Percentiles rank a stretch among this genome's conserved stretches.
These are phyloP conservation scores for Channa maculata DNA, from an alignment of 2,113 vertebrate genomes.

Conservation along the genomic window DNA sequence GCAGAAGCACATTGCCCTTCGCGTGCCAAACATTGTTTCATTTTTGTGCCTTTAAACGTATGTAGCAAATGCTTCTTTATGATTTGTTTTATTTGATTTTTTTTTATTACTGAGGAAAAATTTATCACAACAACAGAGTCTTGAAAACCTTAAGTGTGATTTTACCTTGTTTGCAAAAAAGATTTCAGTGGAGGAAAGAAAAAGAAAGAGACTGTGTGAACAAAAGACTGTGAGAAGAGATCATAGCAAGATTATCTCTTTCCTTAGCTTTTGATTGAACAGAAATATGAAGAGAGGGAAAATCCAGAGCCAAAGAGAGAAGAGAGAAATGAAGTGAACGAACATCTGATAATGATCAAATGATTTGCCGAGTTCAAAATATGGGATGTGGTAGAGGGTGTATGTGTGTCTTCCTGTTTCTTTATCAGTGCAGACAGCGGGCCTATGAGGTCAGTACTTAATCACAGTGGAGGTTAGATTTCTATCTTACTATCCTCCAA, in stretches of 20 bases:
- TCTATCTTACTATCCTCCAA: slow-evolving; percentile 54
- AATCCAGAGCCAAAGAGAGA: slow-evolving; percentile 27
- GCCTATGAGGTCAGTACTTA: slow-evolving; percentile 69
- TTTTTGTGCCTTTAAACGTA: not conserved
- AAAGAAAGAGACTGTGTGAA: not conserved
- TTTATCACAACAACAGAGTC: too few species aligned
- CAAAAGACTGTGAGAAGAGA: slow-evolving; percentile 36
- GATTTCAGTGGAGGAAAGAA: slow-evolving; percentile 33
- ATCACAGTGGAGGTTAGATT: slow-evolving; percentile 76
- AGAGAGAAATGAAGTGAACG: slow-evolving; percentile 55
- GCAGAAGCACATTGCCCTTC: not conserved
- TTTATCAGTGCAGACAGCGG: slow-evolving; percentile 69
- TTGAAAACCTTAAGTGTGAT: slow-evolving; percentile 1
- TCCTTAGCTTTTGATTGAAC: slow-evolving; percentile 33
- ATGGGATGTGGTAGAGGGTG: slow-evolving; percentile 8
- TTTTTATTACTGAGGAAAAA: too few species aligned
- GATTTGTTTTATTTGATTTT: too few species aligned
- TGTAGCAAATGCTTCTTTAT: not conserved
- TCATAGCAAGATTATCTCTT: slow-evolving; percentile 42
- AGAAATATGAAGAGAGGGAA: slow-evolving; percentile 48
- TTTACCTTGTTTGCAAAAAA: slow-evolving; percentile 31
- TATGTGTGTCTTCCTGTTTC: slow-evolving; percentile 36
- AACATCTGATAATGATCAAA: slow-evolving; percentile 68
- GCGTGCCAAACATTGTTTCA: not conserved
- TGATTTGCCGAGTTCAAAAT: slow-evolving; percentile 61